Percentiles rank a stretch among this genome's conserved stretches.
phyloP scores from a whole-genome alignment of 2,888 invertebrate species.

The Meiosimyza decipiens region DNA sequence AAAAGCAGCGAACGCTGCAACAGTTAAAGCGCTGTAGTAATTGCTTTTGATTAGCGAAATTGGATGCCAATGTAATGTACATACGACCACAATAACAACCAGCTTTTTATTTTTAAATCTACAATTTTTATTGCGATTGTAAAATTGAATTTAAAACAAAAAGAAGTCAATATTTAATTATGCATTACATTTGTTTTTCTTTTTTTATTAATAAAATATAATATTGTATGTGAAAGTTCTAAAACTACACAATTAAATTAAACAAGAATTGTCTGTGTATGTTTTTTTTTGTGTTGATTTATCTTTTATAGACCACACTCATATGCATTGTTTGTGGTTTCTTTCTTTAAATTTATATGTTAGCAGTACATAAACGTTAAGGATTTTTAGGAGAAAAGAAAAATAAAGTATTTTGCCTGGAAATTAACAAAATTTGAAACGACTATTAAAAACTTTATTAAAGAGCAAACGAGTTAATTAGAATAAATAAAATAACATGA shows the following conservation, averaged over 20 bases:
- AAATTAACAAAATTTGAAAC: too few relatives aligned
- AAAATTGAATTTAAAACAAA: slow-evolving; percentile 34
- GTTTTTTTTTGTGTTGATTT: slow-evolving; percentile 13
- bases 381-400: too few relatives aligned
- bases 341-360: too few relatives aligned
- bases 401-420: too few relatives aligned
- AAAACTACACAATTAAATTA: slow-evolving; percentile 12
- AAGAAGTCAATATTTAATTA: slow-evolving; percentile 32
- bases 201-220: slow-evolving; percentile 32
- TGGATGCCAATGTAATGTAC: background rate
- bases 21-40: background rate
- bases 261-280: background rate
- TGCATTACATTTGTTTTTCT: slow-evolving; percentile 32
- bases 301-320: slow-evolving; percentile 12
- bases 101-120: slow-evolving; percentile 20
- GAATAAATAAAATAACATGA: too few relatives aligned
- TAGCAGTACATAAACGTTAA: too few relatives aligned
- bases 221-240: slow-evolving; percentile 25
- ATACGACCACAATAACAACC: background rate
- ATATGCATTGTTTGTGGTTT: background rate
- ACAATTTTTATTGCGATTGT: slow-evolving; percentile 43
- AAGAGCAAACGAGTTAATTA: too few relatives aligned
- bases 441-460: too few relatives aligned
- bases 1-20: too few relatives aligned
- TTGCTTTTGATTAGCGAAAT: background rate